Conservation (phyloP, 92 coral and sea anemone species). For the Epizoanthus stellaris region DNA sequence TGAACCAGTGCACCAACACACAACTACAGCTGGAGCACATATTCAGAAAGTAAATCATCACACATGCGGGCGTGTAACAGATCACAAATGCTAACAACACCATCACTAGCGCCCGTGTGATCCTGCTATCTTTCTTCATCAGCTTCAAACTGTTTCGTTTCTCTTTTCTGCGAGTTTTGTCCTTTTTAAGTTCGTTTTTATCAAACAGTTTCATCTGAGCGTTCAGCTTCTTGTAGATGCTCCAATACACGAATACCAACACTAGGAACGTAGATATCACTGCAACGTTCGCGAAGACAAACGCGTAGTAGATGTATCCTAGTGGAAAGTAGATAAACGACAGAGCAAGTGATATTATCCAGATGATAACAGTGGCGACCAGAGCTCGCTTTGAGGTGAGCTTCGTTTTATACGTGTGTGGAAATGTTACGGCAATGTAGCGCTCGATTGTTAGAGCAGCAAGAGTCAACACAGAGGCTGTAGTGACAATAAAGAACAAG, state of each 20-base stretch:
- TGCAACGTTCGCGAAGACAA: slow-evolving; percentile 82
- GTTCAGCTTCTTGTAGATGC: slow-evolving; percentile 63
- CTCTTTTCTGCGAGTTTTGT: background rate
- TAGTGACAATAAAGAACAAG: slow-evolving; percentile 71
- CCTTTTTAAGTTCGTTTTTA: background rate
- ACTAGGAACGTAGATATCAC: slow-evolving; percentile 78
- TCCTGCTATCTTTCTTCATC: slow-evolving; percentile 6
- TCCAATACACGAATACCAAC: slow-evolving; percentile 71
- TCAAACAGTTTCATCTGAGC: slow-evolving; percentile 38
- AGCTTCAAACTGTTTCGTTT: background rate
- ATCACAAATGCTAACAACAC: slow-evolving; percentile 68
- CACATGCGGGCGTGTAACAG: slow-evolving; percentile 76
- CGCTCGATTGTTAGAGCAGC: slow-evolving; percentile 82
- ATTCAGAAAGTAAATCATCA: slow-evolving; percentile 70
- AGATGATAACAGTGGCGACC: slow-evolving; percentile 59
- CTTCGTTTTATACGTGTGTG: slow-evolving; percentile 64
- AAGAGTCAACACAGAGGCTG: slow-evolving; percentile 80
- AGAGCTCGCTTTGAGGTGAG: slow-evolving; percentile 70
- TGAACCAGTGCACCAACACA: slow-evolving; percentile 69
- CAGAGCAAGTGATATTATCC: slow-evolving; percentile 67
- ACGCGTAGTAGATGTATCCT: slow-evolving; percentile 75
- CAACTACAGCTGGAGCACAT: slow-evolving; percentile 76
- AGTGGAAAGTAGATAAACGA: slow-evolving; percentile 71
- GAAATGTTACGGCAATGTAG: slow-evolving; percentile 73
- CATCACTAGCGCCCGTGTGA: slow-evolving; percentile 16